phyloP scores from a whole-genome alignment of 2,888 invertebrate species.

The Standfussiana lucernea region DNA sequence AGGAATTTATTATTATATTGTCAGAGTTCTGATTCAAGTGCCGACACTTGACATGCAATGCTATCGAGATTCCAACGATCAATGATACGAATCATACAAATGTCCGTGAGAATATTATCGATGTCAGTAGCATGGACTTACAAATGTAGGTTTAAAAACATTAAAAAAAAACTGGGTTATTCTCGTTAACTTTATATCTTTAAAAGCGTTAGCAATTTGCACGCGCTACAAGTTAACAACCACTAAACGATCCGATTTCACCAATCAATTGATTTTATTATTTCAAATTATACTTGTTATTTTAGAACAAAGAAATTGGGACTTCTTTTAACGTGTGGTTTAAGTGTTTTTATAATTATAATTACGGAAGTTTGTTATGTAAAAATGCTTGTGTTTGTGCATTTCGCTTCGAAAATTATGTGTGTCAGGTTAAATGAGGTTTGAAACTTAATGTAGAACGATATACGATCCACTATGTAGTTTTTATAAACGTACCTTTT shows the following conservation, averaged over 20 bases:
- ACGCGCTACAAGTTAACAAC: slow-evolving; percentile 57
- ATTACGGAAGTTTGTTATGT: slow-evolving; percentile 43
- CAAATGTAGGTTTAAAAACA: slow-evolving; percentile 47
- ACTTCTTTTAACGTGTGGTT: slow-evolving; percentile 39
- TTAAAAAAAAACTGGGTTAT: slow-evolving; percentile 60
- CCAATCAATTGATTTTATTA: slow-evolving; percentile 61
- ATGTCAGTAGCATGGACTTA: slow-evolving; percentile 50
- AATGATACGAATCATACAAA: slow-evolving; percentile 21
- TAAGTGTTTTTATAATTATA: slow-evolving; percentile 37
- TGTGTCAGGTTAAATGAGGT: slow-evolving; percentile 41
- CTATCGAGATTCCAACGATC: slow-evolving; percentile 33
- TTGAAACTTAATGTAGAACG: slow-evolving; percentile 18
- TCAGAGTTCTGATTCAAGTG: slow-evolving; percentile 5
- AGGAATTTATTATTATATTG: slow-evolving; percentile 33
- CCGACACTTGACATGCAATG: slow-evolving; percentile 41
- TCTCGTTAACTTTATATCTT: slow-evolving; percentile 62
- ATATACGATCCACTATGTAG: neutral
- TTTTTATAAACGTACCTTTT: neutral
- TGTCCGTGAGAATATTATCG: slow-evolving; percentile 44
- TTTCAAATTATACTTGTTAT: slow-evolving; percentile 55
- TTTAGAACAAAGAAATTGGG: slow-evolving; percentile 44
- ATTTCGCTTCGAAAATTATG: slow-evolving; percentile 45
- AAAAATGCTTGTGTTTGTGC: slow-evolving; percentile 22
- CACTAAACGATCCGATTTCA: slow-evolving; percentile 55
- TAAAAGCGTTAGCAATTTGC: slow-evolving; percentile 62